These are phyloP conservation scores for Apis laboriosa DNA, from an alignment of 1,140 invertebrate species.

Conservation along the genomic window DNA sequence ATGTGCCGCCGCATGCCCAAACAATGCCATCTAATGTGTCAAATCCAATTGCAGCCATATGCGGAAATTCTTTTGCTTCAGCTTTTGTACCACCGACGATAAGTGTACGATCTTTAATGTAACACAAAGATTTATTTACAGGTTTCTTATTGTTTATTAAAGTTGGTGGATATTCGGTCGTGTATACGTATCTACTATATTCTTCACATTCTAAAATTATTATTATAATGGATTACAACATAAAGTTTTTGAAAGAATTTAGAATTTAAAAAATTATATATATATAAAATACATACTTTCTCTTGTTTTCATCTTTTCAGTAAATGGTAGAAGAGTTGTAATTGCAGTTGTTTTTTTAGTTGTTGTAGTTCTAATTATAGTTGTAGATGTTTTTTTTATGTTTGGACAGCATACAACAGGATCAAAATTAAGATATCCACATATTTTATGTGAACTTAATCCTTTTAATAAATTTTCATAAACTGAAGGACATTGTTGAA, in stretches of 20 bases:
- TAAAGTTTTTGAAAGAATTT: neutral
- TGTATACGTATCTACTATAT: conserved; percentile 69
- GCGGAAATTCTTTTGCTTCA: conserved; percentile 76
- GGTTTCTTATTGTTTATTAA: conserved; percentile 32
- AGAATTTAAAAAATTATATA: neutral
- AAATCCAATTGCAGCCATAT: conserved; percentile 77
- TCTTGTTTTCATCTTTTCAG: conserved; percentile 36
- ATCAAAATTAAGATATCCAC: conserved; percentile 50
- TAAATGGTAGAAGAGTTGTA: neutral
- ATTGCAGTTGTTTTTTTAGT: neutral
- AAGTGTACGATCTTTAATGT: conserved; percentile 62
- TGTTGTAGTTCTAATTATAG: neutral
- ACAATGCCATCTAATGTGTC: conserved; percentile 1
- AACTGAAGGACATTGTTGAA: conserved; percentile 63
- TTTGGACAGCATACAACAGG: conserved; percentile 74
- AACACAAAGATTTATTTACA: conserved; percentile 72
- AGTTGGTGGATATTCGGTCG: conserved; percentile 54
- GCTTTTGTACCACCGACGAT: conserved; percentile 78
- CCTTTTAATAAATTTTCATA: conserved; percentile 64
- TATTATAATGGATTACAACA: neutral
- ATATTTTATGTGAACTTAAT: conserved; percentile 43
- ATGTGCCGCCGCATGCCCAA: conserved; percentile 80
- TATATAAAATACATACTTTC: conserved; percentile 45
- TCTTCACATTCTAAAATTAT: conserved; percentile 71
- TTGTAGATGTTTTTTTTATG: neutral